These are phyloP conservation scores for Hipposideros armiger DNA, from an alignment of 2,113 vertebrate genomes.

Conservation along the genomic window DNA sequence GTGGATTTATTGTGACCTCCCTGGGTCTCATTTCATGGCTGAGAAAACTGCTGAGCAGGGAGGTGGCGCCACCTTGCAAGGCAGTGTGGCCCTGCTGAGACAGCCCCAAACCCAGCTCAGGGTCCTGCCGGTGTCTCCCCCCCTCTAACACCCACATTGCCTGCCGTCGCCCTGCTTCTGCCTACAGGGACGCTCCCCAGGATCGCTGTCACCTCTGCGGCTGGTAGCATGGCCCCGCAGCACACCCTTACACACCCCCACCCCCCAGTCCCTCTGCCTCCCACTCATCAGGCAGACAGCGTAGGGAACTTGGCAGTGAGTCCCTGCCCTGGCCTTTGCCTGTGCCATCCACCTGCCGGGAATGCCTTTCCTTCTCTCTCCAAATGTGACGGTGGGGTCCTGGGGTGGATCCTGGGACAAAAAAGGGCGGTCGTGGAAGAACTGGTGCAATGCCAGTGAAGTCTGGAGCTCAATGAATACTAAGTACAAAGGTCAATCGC, in stretches of 20 bases:
- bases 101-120: background rate
- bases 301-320: background rate
- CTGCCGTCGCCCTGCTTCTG: background rate
- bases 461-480: background rate
- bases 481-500: background rate
- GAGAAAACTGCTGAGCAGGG: background rate
- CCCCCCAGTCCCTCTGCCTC: background rate
- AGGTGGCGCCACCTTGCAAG: background rate
- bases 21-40: background rate
- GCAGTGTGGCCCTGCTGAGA: background rate
- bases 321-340: background rate
- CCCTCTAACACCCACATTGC: background rate
- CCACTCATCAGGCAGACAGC: background rate
- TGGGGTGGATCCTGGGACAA: background rate
- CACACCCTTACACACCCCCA: background rate
- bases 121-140: background rate
- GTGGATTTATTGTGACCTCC: background rate
- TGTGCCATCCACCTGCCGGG: background rate
- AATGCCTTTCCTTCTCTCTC: background rate
- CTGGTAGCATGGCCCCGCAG: background rate
- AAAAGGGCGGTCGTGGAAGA: background rate
- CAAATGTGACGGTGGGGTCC: no score
- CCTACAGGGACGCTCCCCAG: background rate
- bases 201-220: background rate
- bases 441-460: accelerated